Evolutionary conservation across 1,140 invertebrate species (phyloP).

Genomic region (Lepidostoma basale): DNA sequence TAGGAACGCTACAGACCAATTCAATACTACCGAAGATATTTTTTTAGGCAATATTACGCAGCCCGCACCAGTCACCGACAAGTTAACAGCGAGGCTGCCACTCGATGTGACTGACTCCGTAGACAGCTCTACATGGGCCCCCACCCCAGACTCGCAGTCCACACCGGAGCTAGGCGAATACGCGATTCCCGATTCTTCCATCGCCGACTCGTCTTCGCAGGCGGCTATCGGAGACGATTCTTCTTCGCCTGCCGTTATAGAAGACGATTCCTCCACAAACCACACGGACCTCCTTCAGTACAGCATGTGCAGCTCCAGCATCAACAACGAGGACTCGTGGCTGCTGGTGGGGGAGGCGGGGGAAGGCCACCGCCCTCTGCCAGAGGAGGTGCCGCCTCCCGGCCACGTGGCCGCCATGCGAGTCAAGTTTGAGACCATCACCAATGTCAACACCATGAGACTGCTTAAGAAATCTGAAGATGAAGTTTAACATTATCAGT

Average conservation of each 20-base stretch:
- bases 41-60: neutral
- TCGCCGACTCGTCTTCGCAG: slow-evolving; percentile 22
- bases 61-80: neutral
- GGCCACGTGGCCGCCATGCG: slow-evolving; percentile 61
- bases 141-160: slow-evolving; percentile 5
- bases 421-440: slow-evolving; percentile 59
- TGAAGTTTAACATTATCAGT: too few relatives aligned
- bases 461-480: slow-evolving; percentile 40
- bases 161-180: slow-evolving; percentile 2
- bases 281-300: slow-evolving; percentile 34
- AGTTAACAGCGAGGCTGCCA: neutral
- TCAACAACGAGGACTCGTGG: slow-evolving; percentile 23
- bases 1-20: neutral
- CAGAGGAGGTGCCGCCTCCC: slow-evolving; percentile 45
- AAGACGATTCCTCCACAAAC: slow-evolving; percentile 31
- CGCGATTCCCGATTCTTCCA: slow-evolving; percentile 7
- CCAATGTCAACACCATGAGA: slow-evolving; percentile 45
- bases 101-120: neutral
- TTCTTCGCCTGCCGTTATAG: slow-evolving; percentile 24
- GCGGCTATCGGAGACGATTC: slow-evolving; percentile 31
- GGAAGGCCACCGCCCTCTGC: slow-evolving; percentile 39
- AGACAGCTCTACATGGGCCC: slow-evolving; percentile 12
- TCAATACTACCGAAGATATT: neutral
- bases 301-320: slow-evolving; percentile 31
- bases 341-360: neutral